Percentiles rank a stretch among this genome's conserved stretches.
phyloP scores from a whole-genome alignment of 1,140 invertebrate species.

The Drosophila seguyi region DNA sequence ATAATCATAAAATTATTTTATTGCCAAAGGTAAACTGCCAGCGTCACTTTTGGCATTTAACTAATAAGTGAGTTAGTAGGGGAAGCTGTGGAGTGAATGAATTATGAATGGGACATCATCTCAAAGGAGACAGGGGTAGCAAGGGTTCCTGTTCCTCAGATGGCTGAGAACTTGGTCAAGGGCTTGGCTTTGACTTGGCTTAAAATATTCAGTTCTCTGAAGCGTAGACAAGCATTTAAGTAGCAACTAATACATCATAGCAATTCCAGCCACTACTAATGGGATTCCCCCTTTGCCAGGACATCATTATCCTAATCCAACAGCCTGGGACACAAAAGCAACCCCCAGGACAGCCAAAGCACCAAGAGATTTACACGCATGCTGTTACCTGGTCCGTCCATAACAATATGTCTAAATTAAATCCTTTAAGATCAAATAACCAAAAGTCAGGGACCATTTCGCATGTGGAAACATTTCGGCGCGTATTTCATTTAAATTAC shows the following conservation, averaged over 20 bases:
- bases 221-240: neutral
- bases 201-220: neutral
- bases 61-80: constrained; percentile 46
- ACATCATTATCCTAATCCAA: constrained; percentile 16
- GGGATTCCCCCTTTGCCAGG: neutral
- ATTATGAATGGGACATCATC: neutral
- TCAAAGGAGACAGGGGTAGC: neutral
- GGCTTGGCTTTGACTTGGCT: neutral
- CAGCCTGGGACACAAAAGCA: neutral
- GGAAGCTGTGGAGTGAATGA: neutral
- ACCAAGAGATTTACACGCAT: constrained; percentile 19
- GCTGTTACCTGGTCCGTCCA: constrained; percentile 29
- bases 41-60: constrained; percentile 46
- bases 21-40: constrained; percentile 30
- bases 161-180: constrained; percentile 4
- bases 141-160: neutral
- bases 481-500: constrained; percentile 79
- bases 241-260: neutral
- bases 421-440: constrained; percentile 69
- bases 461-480: constrained; percentile 55
- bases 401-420: constrained; percentile 77
- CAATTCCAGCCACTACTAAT: neutral
- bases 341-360: constrained; percentile 5
- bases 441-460: constrained; percentile 12
- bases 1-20: constrained; percentile 70